Evolutionary conservation across 2,113 vertebrate genomes (phyloP).

Genomic region (Oncorhynchus mykiss): DNA sequence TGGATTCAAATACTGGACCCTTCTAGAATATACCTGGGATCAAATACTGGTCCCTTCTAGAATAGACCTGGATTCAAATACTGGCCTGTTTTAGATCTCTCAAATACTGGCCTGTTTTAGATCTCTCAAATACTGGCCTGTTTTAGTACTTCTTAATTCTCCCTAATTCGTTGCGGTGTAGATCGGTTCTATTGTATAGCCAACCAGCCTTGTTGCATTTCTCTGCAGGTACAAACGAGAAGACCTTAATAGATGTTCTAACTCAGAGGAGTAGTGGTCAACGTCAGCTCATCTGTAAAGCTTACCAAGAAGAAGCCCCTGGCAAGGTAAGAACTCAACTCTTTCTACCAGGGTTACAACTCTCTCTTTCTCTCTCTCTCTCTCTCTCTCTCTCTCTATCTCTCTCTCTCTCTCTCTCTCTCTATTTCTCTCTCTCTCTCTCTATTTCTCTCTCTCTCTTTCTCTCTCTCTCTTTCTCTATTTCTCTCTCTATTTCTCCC

Average conservation of each 20-base stretch:
- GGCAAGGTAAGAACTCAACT: constrained; percentile 63
- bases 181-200: neutral
- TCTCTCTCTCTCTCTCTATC: neutral
- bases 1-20: no score
- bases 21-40: no score
- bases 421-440: neutral
- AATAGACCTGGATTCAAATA: no score
- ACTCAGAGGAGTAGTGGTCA: constrained; percentile 72
- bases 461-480: neutral
- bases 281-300: constrained; percentile 69
- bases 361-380: neutral
- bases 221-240: constrained; percentile 74
- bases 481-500: neutral
- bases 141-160: no score
- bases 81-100: no score
- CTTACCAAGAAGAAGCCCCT: constrained; percentile 58
- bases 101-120: no score
- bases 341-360: neutral
- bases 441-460: accelerated
- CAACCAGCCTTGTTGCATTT: neutral
- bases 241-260: constrained; percentile 69
- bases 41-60: no score
- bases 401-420: neutral
- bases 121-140: no score
- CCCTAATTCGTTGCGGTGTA: no score